These are phyloP conservation scores for Bryconaethiops microstoma DNA, from an alignment of 2,797 vertebrate genomes.

Conservation along the genomic window DNA sequence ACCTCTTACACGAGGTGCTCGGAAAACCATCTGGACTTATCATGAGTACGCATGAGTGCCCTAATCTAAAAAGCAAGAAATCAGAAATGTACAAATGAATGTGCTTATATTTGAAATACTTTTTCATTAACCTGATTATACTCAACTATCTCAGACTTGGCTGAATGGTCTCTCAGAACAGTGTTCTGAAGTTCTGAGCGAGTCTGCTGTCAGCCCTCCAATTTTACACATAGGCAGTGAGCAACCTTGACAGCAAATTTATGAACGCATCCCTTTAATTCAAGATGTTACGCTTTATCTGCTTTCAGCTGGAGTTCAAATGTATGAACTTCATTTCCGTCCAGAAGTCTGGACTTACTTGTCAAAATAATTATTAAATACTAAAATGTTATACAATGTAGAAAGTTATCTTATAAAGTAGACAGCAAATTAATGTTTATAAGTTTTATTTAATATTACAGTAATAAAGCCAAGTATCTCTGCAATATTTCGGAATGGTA, in stretches of 20 bases:
- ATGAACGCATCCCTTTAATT: neutral
- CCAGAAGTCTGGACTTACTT: neutral
- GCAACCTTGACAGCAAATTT: neutral
- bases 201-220: neutral
- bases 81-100: neutral
- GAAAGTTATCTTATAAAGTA: no score
- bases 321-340: neutral
- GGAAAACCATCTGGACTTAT: constrained; percentile 13
- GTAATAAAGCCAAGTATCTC: no score
- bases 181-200: neutral
- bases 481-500: no score
- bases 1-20: neutral
- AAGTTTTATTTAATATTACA: no score
- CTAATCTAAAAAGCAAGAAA: neutral
- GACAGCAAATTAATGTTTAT: no score
- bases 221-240: neutral
- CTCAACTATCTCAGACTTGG: neutral
- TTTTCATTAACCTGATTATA: neutral
- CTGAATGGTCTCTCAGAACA: neutral
- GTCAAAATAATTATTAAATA: neutral
- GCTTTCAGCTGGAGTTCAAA: neutral
- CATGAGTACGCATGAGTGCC: neutral
- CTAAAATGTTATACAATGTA: neutral
- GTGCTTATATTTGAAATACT: neutral
- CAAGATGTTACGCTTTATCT: neutral